Evolutionary conservation across 1,140 invertebrate genomes (phyloP).

Genomic region (Drosophila eugracilis): DNA sequence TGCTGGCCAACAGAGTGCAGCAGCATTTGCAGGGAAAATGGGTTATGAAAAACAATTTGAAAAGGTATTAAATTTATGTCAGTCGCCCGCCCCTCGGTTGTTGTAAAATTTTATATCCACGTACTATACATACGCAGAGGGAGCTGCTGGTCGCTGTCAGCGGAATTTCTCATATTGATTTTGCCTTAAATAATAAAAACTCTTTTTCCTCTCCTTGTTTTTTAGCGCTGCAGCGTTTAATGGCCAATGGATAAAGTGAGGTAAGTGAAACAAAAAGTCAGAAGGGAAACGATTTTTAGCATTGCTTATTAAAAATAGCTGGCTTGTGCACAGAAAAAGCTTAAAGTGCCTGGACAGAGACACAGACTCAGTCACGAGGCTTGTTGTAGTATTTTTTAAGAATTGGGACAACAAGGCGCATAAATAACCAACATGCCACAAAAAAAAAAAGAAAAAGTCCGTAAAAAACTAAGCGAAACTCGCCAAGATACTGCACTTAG

Average conservation of each 20-base stretch:
- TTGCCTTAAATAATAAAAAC: slow-evolving; percentile 66
- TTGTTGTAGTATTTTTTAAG: slow-evolving; percentile 67
- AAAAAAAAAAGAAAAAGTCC: slow-evolving; percentile 23
- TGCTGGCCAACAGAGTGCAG: slow-evolving; percentile 55
- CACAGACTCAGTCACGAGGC: slow-evolving; percentile 27
- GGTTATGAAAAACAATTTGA: slow-evolving; percentile 65
- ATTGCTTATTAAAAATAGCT: slow-evolving; percentile 71
- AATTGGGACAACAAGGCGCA: slow-evolving; percentile 80
- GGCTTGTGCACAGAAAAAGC: slow-evolving; percentile 29
- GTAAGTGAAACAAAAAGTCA: slow-evolving; percentile 49
- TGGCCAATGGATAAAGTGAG: slow-evolving; percentile 57
- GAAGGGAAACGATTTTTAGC: slow-evolving; percentile 17
- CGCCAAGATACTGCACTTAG: slow-evolving; percentile 70
- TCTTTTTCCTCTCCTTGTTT: slow-evolving; percentile 13
- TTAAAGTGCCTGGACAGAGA: slow-evolving; percentile 47
- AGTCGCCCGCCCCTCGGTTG: slow-evolving; percentile 28
- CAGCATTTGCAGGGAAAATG: slow-evolving; percentile 45
- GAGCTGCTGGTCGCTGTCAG: slow-evolving; percentile 40
- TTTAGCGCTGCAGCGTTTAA: slow-evolving; percentile 27
- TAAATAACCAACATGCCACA: slow-evolving; percentile 79
- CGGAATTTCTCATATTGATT: slow-evolving; percentile 69
- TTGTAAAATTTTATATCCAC: slow-evolving; percentile 59
- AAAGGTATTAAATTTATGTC: slow-evolving; percentile 73
- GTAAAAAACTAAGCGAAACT: slow-evolving; percentile 55
- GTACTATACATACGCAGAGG: slow-evolving; percentile 14